These are phyloP conservation scores for Drosophila seclusa DNA, from an alignment of 2,888 invertebrate genomes.

Conservation along the genomic window DNA sequence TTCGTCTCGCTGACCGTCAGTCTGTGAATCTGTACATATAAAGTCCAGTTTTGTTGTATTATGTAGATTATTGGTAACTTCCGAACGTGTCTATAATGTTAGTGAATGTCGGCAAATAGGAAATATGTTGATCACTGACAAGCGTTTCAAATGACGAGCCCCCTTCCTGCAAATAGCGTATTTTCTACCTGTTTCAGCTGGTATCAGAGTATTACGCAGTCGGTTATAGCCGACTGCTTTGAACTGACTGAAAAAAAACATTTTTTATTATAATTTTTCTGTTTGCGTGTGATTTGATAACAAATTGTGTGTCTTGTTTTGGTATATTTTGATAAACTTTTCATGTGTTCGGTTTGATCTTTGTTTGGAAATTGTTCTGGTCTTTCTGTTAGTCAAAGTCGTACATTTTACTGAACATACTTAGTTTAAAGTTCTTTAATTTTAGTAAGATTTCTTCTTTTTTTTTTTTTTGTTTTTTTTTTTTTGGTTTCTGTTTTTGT, in stretches of 20 bases:
- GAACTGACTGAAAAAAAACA: neutral
- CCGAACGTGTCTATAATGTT: neutral
- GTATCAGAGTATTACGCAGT: constrained; percentile 6
- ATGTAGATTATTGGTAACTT: neutral
- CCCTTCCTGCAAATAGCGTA: neutral
- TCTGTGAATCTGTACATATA: neutral
- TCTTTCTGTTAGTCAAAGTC: neutral
- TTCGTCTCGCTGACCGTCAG: neutral
- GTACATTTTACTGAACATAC: constrained; percentile 13
- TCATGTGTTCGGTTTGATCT: constrained; percentile 1
- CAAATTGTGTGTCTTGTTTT: constrained; percentile 1
- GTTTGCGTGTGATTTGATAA: constrained; percentile 2
- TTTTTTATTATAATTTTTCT: neutral
- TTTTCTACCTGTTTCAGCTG: neutral
- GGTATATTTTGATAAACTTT: constrained; percentile 1
- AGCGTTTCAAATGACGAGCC: neutral
- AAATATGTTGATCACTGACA: neutral
- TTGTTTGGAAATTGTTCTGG: constrained; percentile 24
- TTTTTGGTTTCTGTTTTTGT: neutral
- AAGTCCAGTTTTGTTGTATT: neutral
- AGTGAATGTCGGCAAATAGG: neutral
- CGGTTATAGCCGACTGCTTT: neutral
- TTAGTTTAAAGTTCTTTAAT: constrained; percentile 20
- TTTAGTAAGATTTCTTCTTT: constrained; percentile 6
- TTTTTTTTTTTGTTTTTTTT: neutral